Evolutionary conservation across 2,888 invertebrate genomes (phyloP).

Genomic region (Tromatobia lineatoria): DNA sequence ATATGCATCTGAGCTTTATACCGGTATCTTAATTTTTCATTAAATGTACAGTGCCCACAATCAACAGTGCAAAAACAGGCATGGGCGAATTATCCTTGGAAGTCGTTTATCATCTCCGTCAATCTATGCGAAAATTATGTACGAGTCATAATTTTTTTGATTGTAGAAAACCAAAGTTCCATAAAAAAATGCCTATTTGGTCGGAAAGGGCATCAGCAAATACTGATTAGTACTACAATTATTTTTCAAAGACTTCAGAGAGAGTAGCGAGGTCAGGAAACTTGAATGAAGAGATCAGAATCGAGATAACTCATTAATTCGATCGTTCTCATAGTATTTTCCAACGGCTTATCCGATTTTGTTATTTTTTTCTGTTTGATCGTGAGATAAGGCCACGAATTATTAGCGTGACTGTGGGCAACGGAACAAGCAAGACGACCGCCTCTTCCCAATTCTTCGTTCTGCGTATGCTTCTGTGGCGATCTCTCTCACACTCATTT

Average conservation of each 20-base stretch:
- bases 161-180: too few relatives aligned
- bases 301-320: neutral
- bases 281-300: constrained; percentile 1
- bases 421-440: constrained; percentile 42
- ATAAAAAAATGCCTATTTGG: too few relatives aligned
- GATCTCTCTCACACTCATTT: neutral
- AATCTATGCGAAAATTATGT: too few relatives aligned
- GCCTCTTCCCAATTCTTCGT: constrained; percentile 22
- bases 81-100: too few relatives aligned
- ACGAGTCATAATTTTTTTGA: too few relatives aligned
- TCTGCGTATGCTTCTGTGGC: neutral
- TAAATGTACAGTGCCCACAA: too few relatives aligned
- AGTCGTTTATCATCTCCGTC: too few relatives aligned
- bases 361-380: constrained; percentile 49
- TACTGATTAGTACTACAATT: neutral
- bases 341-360: constrained; percentile 36
- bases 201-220: neutral
- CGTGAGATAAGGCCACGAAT: constrained; percentile 47
- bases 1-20: too few relatives aligned
- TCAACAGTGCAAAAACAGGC: too few relatives aligned
- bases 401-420: constrained; percentile 52
- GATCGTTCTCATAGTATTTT: constrained; percentile 37
- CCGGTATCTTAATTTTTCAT: too few relatives aligned
- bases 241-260: neutral
- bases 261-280: neutral